phyloP scores from a whole-genome alignment of 2,113 vertebrate species.

The Podarcis muralis region DNA sequence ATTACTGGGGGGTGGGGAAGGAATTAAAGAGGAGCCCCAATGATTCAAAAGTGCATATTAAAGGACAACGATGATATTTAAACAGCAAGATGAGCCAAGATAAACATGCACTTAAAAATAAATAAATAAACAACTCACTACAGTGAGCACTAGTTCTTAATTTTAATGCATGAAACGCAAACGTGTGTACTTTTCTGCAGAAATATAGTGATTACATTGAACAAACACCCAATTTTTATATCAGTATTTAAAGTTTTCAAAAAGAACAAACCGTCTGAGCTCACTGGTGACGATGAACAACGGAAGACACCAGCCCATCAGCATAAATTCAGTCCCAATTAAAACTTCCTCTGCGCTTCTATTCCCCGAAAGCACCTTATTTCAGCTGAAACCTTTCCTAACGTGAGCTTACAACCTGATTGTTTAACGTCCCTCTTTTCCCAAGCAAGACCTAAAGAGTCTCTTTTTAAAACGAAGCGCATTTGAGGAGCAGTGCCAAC shows the following conservation, averaged over 20 bases:
- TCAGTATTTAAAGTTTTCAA: neutral
- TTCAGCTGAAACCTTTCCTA: slow-evolving; percentile 4
- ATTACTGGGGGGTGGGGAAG: slow-evolving; percentile 1
- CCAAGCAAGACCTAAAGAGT: neutral
- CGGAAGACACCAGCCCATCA: neutral
- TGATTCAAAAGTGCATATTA: neutral
- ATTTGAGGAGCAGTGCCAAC: neutral
- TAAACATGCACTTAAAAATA: neutral
- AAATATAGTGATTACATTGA: neutral
- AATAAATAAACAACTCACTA: neutral
- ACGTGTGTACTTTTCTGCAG: no score
- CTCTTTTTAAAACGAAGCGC: slow-evolving; percentile 13
- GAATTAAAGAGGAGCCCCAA: neutral
- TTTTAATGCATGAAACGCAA: neutral
- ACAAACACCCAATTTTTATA: neutral
- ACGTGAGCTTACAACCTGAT: slow-evolving; percentile 9
- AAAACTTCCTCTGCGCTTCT: neutral
- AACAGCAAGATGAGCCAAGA: neutral
- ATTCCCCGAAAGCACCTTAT: neutral
- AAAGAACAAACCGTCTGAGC: neutral
- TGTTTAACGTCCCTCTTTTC: slow-evolving; percentile 24
- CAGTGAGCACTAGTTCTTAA: neutral
- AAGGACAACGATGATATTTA: neutral
- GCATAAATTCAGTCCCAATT: neutral
- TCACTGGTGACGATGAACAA: rapidly evolving